Evolutionary conservation across 2,888 invertebrate species (phyloP), one percentile per base, ranked within the genome.

Genomic region (Sminthurides aquaticus): DNA sequence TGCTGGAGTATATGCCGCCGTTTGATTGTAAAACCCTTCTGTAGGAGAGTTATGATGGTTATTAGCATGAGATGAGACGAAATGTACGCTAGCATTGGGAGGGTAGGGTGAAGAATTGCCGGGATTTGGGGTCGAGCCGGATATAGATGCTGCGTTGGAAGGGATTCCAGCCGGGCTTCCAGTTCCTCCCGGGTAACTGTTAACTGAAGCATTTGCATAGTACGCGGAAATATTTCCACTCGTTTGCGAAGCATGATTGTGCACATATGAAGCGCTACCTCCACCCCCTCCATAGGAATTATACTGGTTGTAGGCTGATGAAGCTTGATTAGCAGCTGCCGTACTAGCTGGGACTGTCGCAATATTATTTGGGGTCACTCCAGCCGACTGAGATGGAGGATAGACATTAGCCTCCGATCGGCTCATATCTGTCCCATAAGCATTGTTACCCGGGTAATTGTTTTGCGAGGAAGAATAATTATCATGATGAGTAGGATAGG

Each of bases 351-450:
- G n/a, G n/a, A n/a, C n/a, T n/a, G n/a, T n/a, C n/a, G n/a, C n/a
- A n/a, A n/a, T n/a, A n/a, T n/a, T n/a, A n/a, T n/a, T n/a, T n/a
- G n/a, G n/a, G n/a, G n/a, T n/a, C n/a, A n/a, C n/a, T n/a, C n/a
- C n/a, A n/a, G n/a, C n/a, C n/a, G n/a, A n/a, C n/a, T n/a, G n/a
- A n/a, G n/a, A n/a, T n/a, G n/a, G n/a, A n/a, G n/a, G n/a, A n/a
- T n/a, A n/a, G n/a, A n/a, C n/a, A n/a, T n/a, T n/a, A n/a, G n/a
- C n/a, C n/a, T n/a, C n/a, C n/a, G n/a, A n/a, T n/a, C n/a, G n/a
- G n/a, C n/a, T n/a, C 60, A 60, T 60, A 20, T 60, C 60, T 26
- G 60, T 22, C 25, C 60, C 60, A 49, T 60, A 60, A 25, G 49
- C 49, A n/a, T 28, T 25, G 28, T 27, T 57, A 15, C 57, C 27